Base-by-base conservation (phyloP, 2,113 vertebrate genomes). In the Nycticorax nycticorax region DNA sequence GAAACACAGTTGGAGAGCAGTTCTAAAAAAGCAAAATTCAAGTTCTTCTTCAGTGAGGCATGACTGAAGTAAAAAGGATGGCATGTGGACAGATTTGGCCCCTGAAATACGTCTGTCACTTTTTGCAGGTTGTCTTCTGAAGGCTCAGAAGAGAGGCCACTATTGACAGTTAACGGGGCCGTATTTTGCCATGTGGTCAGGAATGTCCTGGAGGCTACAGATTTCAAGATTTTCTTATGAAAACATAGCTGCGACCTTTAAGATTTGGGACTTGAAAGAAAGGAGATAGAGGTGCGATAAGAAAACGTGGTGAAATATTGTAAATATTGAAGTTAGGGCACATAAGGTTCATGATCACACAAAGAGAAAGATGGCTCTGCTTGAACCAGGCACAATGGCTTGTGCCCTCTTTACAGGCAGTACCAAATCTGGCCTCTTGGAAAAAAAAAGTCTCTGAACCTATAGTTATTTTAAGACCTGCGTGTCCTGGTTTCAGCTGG, bases 341-440 rank as follows among this genome's bases (percentile, higher is more conserved):
- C 8, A 4, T 14, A 41, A 48, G 3, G 4, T 88, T 86, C n/a
- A 17, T 33, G 64, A 64, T 52, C 62, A 78, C 14, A 41, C 1
- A 3, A 93, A 14, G 35, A 78, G 41, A 75, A 87, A 56, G 53
- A 30, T 52, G 15, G 32, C 26, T 88, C 21, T 4, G 6, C n/a
- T 62, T 3, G 0, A 73, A 50, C 26, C 22, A 74, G 15, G 10
- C 23, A 21, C 32, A 41, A 14, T 11, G 33, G 9, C 55, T 91
- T 87, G 39, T 89, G 56, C 19, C 68, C 27, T 60, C 8, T 43
- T 91, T 71, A 63, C 14, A 35, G 39, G 2, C 0, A 66, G 12
- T 53, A 45, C 47, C 30, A 78, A 47, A 74, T 52, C 1, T 0
- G 0, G 14, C 26, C 18, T 77, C 37, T 82, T 37, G 39, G 47